Evolutionary conservation across 1,140 invertebrate species (phyloP).

Genomic region (Diabrotica undecimpunctata): DNA sequence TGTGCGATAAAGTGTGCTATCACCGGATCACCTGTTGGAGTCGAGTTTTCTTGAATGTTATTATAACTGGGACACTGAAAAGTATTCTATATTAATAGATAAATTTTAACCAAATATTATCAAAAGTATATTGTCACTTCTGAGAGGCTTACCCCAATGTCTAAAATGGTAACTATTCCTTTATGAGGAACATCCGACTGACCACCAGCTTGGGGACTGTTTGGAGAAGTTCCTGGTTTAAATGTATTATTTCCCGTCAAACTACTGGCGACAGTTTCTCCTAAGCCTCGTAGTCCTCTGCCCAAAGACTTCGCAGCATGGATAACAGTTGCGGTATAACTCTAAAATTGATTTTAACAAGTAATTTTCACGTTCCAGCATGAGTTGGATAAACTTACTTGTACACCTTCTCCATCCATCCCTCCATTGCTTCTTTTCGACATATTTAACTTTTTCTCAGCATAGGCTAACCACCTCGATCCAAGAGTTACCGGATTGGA

Average conservation of each 20-base stretch:
- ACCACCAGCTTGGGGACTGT: slow-evolving; percentile 47
- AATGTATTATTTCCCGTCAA: slow-evolving; percentile 63
- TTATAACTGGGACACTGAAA: too few species aligned
- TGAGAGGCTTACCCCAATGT: slow-evolving; percentile 64
- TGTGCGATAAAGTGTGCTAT: slow-evolving; percentile 95
- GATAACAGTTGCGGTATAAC: slow-evolving; percentile 92
- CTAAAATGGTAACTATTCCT: slow-evolving; percentile 85
- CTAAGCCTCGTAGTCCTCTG: slow-evolving; percentile 79
- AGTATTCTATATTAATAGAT: slow-evolving; percentile 23
- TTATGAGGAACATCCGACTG: slow-evolving; percentile 61
- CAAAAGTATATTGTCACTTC: background rate
- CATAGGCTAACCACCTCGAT: slow-evolving; percentile 73
- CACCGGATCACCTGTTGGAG: slow-evolving; percentile 57
- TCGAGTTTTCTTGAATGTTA: slow-evolving; percentile 46
- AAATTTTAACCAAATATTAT: too few species aligned
- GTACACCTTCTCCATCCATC: slow-evolving; percentile 60
- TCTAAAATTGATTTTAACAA: slow-evolving; percentile 56
- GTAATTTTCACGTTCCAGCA: background rate
- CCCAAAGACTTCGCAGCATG: slow-evolving; percentile 91
- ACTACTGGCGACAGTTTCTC: slow-evolving; percentile 91
- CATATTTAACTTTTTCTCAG: slow-evolving; percentile 79
- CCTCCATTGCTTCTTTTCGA: slow-evolving; percentile 84
- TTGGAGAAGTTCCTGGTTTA: slow-evolving; percentile 44
- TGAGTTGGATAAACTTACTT: slow-evolving; percentile 31
- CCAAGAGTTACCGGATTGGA: slow-evolving; percentile 90